Percentiles rank a stretch among this genome's conserved stretches.
These are phyloP conservation scores for Ectemnius lituratus DNA, from an alignment of 2,888 invertebrate genomes.

Conservation along the genomic window DNA sequence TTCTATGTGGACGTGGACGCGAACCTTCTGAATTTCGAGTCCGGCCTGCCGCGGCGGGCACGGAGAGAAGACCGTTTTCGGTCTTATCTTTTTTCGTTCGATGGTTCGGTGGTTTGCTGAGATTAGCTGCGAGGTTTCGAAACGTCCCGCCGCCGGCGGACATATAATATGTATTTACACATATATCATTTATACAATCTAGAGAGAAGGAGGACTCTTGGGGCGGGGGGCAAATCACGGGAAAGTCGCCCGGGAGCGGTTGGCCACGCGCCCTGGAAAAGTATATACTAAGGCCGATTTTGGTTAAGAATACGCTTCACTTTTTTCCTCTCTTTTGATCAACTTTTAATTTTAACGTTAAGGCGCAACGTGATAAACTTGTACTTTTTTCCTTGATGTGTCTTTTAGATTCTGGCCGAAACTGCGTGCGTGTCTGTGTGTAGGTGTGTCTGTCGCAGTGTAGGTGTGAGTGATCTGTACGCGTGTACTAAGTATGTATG, in stretches of 20 bases:
- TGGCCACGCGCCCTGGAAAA: conserved; percentile 63
- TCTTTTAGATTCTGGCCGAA: conserved; percentile 77
- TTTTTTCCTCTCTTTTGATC: conserved; percentile 73
- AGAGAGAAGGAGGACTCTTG: conserved; percentile 24
- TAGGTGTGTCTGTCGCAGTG: conserved; percentile 41
- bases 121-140: conserved; percentile 65
- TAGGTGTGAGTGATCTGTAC: conserved; percentile 36
- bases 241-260: conserved; percentile 63
- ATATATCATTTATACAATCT: conserved; percentile 58
- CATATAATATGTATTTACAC: conserved; percentile 59
- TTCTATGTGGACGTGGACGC: conserved; percentile 45
- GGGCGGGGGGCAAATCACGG: conserved; percentile 21
- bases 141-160: conserved; percentile 62
- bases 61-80: conserved; percentile 50
- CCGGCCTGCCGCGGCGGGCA: conserved; percentile 60
- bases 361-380: conserved; percentile 78
- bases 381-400: conserved; percentile 77
- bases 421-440: conserved; percentile 66
- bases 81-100: conserved; percentile 48
- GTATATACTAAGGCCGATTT: conserved; percentile 77
- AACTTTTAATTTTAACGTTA: conserved; percentile 77
- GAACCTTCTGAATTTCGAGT: conserved; percentile 59
- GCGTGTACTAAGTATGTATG: conserved; percentile 11
- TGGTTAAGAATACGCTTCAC: conserved; percentile 75
- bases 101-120: conserved; percentile 62